Evolutionary conservation across 1,140 invertebrate species (phyloP), one percentile per base, ranked within the genome.

Genomic region (Drosophila subpulchrella): DNA sequence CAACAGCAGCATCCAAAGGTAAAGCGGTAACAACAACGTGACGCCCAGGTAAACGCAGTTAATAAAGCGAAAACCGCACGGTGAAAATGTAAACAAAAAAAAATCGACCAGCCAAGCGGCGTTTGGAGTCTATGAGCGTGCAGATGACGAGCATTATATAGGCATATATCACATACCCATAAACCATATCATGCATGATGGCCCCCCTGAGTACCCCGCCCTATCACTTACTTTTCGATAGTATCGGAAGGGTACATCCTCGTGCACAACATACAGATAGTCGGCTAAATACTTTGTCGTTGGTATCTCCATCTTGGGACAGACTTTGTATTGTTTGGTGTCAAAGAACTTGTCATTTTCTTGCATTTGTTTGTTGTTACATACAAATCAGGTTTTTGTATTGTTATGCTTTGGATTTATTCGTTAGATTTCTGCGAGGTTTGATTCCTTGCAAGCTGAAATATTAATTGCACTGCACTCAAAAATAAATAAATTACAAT

Each of bases 231-330:
- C 91, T 92, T 92, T 92, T 61, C 90, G 78, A 90, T 92, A 92
- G 68, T 92, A 92, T 77, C 91, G 67, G 62, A 92, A 92, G 76
- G 91, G 91, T 55, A 92, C 91, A 82, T 92, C 91, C 77, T 92
- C 91, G 70, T 91, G 91, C 42, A 91, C 90, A 41, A 92, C 85
- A 71, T 92, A 92, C 13, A 92, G 76, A 88, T 92, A 92, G 73
- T 92, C 91, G 72, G 91, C 90, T 91, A 92, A 62, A 91, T 92
- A 92, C 62, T 92, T 92, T 60, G 90, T 91, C 59, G 91, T 92
- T 80, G 91, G 86, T 82, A 92, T 91, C 57, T 92, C 90, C 91
- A 92, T 92, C 86, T 91, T 92, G 55, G 91, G 89, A 82, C 86
- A 92, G 81, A 92, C 90, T 75, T 92, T 88, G 67, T 91, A 91